phyloP scores from a whole-genome alignment of 2,797 vertebrate genomes.

The Morelia viridis region DNA sequence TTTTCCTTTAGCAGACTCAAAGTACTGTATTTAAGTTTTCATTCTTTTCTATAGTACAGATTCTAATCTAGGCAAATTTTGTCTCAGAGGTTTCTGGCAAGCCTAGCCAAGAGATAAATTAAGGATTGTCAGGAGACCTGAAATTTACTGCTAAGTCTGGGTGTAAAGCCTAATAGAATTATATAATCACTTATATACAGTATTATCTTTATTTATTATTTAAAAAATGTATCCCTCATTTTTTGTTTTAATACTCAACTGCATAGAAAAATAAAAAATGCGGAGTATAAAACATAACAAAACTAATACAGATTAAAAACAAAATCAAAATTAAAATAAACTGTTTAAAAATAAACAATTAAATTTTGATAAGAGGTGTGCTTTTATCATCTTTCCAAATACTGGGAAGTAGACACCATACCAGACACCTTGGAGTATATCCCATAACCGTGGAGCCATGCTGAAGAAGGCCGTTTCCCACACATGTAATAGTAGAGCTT shows the following conservation, averaged over 20 bases:
- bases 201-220: not conserved
- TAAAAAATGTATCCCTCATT: not conserved
- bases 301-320: not conserved
- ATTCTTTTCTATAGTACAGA: not conserved
- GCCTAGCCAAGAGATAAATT: not conserved
- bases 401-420: not conserved
- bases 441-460: not conserved
- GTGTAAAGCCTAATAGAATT: not conserved
- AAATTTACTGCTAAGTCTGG: not conserved
- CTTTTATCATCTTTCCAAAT: not conserved
- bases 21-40: not conserved
- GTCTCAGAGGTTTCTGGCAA: not conserved
- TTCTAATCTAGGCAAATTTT: too few relatives aligned
- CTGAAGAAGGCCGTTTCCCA: not conserved
- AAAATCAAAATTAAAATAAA: not conserved
- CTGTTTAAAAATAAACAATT: not conserved
- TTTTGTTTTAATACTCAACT: not conserved
- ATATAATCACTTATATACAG: not conserved
- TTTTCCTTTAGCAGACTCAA: not conserved
- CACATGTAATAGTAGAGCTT: not conserved
- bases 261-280: not conserved
- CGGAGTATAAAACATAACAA: not conserved
- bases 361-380: not conserved
- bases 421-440: not conserved
- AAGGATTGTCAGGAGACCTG: not conserved